phyloP scores from a whole-genome alignment of 2,888 invertebrate species.

The Limenitis camilla region DNA sequence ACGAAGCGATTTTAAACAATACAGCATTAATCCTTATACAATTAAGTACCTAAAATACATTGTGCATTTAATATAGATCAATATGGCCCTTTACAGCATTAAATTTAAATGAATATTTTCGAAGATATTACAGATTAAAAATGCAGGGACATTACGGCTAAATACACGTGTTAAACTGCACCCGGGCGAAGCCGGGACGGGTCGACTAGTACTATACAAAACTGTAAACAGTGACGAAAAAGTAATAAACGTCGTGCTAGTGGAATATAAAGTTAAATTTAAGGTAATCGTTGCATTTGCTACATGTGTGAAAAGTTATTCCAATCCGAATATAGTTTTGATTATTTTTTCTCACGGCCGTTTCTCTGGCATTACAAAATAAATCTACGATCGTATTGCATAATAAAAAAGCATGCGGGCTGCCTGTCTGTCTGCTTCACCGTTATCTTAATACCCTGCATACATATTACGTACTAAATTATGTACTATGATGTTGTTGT shows the following conservation, averaged over 20 bases:
- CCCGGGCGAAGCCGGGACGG: too few relatives aligned
- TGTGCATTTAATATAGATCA: too few relatives aligned
- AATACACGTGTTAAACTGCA: too few relatives aligned
- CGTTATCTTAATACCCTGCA: constrained; percentile 36
- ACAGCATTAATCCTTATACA: too few relatives aligned
- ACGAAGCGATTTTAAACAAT: too few relatives aligned
- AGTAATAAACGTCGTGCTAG: background rate
- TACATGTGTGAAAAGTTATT: background rate
- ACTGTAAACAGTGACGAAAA: background rate
- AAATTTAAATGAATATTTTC: too few relatives aligned
- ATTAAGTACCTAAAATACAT: too few relatives aligned
- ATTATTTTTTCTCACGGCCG: constrained; percentile 17
- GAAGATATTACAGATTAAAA: too few relatives aligned
- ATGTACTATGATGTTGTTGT: background rate
- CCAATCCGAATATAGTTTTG: background rate
- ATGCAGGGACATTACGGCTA: too few relatives aligned
- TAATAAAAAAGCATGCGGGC: constrained; percentile 36
- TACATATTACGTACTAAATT: constrained; percentile 17
- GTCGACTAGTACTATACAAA: background rate
- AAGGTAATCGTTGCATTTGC: background rate
- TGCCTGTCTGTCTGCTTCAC: constrained; percentile 28
- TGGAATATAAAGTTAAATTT: background rate
- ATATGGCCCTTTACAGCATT: too few relatives aligned
- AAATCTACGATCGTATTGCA: constrained; percentile 32
- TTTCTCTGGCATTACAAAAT: constrained; percentile 9